phyloP scores from a whole-genome alignment of 2,888 invertebrate species.

The Hipparchia sbordonii region DNA sequence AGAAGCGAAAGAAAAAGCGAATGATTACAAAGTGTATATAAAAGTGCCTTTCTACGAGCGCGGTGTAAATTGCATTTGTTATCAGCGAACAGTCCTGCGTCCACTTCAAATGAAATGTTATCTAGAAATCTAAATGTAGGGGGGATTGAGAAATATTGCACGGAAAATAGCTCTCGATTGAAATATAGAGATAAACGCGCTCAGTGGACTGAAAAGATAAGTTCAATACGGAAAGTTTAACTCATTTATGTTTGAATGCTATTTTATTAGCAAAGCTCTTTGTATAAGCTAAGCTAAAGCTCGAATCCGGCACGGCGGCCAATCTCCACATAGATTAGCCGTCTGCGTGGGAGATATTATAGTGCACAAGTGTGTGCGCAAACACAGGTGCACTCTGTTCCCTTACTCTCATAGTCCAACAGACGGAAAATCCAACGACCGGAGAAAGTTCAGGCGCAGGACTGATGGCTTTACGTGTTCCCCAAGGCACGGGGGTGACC shows the following conservation, averaged over 20 bases:
- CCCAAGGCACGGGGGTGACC: no score
- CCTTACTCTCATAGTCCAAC: no score
- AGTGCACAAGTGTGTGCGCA: no score
- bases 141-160: constrained; percentile 60
- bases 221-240: constrained; percentile 6
- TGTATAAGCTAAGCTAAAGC: no score
- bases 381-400: no score
- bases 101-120: constrained; percentile 56
- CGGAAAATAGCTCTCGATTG: constrained; percentile 54
- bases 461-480: no score
- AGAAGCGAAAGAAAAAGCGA: constrained; percentile 11
- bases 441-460: no score
- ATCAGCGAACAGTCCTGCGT: constrained; percentile 57
- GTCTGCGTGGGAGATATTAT: no score
- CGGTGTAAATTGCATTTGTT: constrained; percentile 70
- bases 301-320: no score
- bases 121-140: constrained; percentile 61
- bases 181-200: constrained; percentile 34
- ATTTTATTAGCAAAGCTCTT: not conserved
- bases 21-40: not conserved
- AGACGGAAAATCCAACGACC: no score
- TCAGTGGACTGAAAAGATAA: constrained; percentile 14
- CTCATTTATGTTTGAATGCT: constrained; percentile 12
- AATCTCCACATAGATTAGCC: no score
- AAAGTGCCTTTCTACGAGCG: constrained; percentile 42